Conservation (phyloP, 2,888 invertebrate species). For the Homarus gammarus region DNA sequence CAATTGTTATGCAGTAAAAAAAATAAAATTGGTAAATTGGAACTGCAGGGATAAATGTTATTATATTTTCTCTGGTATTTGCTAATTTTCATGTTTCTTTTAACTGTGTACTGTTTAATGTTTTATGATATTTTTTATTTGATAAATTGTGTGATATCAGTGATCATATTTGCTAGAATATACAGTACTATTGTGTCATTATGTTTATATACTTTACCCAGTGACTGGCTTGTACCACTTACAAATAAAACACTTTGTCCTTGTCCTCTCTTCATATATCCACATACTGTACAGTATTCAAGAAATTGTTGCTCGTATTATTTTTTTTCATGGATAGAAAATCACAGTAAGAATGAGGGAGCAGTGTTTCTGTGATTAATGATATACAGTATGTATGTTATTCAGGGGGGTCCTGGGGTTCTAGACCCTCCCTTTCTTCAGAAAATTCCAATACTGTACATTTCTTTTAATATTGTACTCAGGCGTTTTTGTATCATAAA, state of each 20-base stretch:
- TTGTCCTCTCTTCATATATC: neutral
- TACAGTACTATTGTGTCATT: conserved; percentile 27
- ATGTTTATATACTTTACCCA: conserved; percentile 44
- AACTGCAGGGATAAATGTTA: neutral
- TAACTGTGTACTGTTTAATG: neutral
- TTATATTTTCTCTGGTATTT: neutral
- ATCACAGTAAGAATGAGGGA: too few species aligned
- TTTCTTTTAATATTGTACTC: too few species aligned
- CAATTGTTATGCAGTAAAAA: neutral
- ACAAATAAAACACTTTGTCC: conserved; percentile 57
- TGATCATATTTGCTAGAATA: conserved; percentile 33
- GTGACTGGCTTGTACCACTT: conserved; percentile 65
- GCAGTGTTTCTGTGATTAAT: too few species aligned
- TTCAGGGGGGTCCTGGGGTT: too few species aligned
- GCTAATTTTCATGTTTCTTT: neutral
- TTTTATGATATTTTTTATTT: neutral
- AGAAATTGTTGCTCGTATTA: too few species aligned
- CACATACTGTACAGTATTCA: too few species aligned
- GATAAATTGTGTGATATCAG: conserved; percentile 44
- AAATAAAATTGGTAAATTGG: neutral
- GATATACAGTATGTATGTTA: too few species aligned
- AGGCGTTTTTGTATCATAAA: too few species aligned
- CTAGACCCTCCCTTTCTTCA: too few species aligned
- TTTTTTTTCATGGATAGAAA: too few species aligned
- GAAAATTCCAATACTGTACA: too few species aligned